Percentiles rank a stretch among this genome's conserved stretches.
Evolutionary conservation across 2,797 vertebrate species (phyloP).

Genomic region (Margarornis squamiger): DNA sequence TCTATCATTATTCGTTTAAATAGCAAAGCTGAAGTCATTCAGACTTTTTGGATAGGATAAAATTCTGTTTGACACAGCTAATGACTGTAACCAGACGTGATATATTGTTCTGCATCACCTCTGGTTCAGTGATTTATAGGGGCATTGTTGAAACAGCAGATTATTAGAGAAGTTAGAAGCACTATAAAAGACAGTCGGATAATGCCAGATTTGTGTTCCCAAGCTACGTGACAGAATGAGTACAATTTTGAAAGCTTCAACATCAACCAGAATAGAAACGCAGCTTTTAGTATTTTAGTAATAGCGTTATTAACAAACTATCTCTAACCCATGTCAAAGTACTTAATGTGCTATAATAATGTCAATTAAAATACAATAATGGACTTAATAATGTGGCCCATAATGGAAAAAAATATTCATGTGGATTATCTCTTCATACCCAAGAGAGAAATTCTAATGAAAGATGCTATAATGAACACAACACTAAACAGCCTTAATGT

Average conservation of each 20-base stretch:
- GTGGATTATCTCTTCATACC: conserved; percentile 32
- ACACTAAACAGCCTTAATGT: conserved; percentile 6
- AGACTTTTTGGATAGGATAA: background rate
- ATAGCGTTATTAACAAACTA: conserved; percentile 46
- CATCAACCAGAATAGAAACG: conserved; percentile 7
- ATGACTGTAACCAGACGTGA: background rate
- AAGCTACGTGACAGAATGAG: conserved; percentile 53
- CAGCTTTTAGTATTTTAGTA: background rate
- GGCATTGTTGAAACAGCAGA: conserved; percentile 38
- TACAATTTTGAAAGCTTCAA: conserved; percentile 42
- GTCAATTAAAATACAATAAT: conserved; percentile 52
- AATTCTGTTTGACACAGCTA: background rate
- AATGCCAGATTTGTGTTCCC: conserved; percentile 38
- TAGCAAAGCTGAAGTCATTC: background rate
- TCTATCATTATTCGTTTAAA: background rate
- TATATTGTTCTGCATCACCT: background rate
- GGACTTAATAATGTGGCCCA: conserved; percentile 11
- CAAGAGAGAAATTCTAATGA: conserved; percentile 34
- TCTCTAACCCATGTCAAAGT: conserved; percentile 10
- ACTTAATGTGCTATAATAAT: conserved; percentile 30
- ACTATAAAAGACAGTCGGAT: background rate
- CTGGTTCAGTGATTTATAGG: background rate
- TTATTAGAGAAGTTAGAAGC: conserved; percentile 35
- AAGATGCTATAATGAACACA: background rate
- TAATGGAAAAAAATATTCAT: conserved; percentile 41